Evolutionary conservation across 2,888 invertebrate genomes (phyloP), one percentile per base, ranked within the genome.

Genomic region (Ornithoptera priamus): DNA sequence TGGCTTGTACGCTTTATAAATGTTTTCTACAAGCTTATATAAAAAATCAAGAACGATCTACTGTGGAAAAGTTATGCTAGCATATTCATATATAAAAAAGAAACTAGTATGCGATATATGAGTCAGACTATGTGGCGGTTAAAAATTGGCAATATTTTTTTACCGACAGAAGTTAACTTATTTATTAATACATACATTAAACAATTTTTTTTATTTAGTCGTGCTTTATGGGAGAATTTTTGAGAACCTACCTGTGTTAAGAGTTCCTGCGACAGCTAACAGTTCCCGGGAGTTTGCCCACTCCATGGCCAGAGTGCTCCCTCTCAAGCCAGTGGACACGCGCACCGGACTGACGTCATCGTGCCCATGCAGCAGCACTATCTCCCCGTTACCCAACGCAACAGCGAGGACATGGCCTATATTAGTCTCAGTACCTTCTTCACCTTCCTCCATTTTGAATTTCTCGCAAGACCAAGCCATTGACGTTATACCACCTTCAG

Each of bases 401-500:
- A 98, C 97, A 6, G 98, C 98, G 75, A 99, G 87, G 6, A 97
- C 96, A 82, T 96, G 97, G 81, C 80, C 95, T 81, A 74, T 94
- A 85, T 81, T 87, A 62, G 87, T 93, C 67, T 95, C 95, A 30
- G 94, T 94, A 2, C 93, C 94, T 75, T 97, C 97, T 79, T 97
- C 97, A 1, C 96, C 96, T 85, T 98, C 98, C 85, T 98, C 98
- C 98, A 99, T 98, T 91, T 98, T 98, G 89, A 99, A 99, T 83
- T 98, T 98, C 85, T 98, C 98, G 84, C 99, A 98, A 24, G 98
- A 98, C 99, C 99, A 99, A 20, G 97, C 96, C 97, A 99, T 97
- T 63, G 96, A 95, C 2, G 96, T 96, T 78, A 99, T 98, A 12
- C 96, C 96, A 68, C 97, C 96, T 80, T 97, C 96, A 57, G 96